Evolutionary conservation across 2,888 invertebrate genomes (phyloP).

Genomic region (Arenicola marina): DNA sequence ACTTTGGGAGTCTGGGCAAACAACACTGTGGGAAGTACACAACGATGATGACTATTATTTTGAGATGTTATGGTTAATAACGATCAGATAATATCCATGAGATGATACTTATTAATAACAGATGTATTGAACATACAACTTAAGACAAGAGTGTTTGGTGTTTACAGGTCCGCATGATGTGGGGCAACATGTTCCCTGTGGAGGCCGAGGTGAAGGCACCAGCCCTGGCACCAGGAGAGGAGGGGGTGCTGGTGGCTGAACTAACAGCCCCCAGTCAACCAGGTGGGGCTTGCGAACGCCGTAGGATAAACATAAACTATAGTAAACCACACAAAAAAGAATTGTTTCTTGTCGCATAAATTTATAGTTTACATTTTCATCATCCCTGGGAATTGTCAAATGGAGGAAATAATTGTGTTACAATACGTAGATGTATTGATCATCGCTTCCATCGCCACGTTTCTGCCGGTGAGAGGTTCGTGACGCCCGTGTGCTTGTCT

Average conservation of each 20-base stretch:
- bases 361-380: too few species aligned
- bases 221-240: conserved; percentile 45
- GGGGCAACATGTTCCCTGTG: conserved; percentile 21
- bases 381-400: too few species aligned
- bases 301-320: too few species aligned
- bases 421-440: too few species aligned
- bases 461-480: background rate
- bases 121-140: background rate
- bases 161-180: conserved; percentile 21
- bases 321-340: too few species aligned
- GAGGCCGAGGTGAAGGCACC: conserved; percentile 13
- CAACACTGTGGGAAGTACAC: too few species aligned
- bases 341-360: too few species aligned
- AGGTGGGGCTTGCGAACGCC: conserved; percentile 41
- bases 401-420: too few species aligned
- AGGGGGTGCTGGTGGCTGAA: conserved; percentile 47
- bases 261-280: conserved; percentile 47
- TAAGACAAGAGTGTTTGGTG: background rate
- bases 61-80: too few species aligned
- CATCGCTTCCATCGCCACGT: too few species aligned
- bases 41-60: too few species aligned
- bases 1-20: too few species aligned
- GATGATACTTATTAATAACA: background rate
- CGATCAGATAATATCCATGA: background rate
- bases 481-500: background rate